Percentiles rank a stretch among this genome's conserved stretches.
Evolutionary conservation across 2,113 vertebrate species (phyloP).

Genomic region (Coreoperca whiteheadi): DNA sequence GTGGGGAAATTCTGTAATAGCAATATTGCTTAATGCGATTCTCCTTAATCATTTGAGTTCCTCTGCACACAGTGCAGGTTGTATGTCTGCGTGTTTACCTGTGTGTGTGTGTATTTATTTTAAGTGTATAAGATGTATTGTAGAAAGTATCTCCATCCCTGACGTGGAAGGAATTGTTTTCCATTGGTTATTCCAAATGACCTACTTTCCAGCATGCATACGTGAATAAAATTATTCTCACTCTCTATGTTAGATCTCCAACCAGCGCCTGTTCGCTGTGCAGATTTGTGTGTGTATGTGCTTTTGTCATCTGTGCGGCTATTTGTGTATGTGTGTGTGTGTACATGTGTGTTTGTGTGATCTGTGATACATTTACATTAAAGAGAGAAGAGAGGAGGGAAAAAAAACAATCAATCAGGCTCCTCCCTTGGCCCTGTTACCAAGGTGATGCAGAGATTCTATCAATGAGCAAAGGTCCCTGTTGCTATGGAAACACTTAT

Average conservation of each 20-base stretch:
- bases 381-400: conserved; percentile 20
- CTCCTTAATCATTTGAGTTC: conserved; percentile 13
- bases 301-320: neutral
- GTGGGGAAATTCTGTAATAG: conserved; percentile 42
- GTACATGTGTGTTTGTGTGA: neutral
- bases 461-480: conserved; percentile 90
- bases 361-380: conserved; percentile 56
- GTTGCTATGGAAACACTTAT: conserved; percentile 92
- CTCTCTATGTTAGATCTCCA: conserved; percentile 56
- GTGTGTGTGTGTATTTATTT: neutral
- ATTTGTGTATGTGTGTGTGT: neutral
- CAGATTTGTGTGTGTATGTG: conserved; percentile 17
- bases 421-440: conserved; percentile 79
- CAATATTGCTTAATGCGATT: conserved; percentile 34
- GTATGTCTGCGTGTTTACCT: conserved; percentile 12
- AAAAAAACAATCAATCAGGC: conserved; percentile 78
- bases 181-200: conserved; percentile 53
- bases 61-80: conserved; percentile 9
- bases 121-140: neutral
- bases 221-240: conserved; percentile 46
- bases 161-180: conserved; percentile 16
- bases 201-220: conserved; percentile 68
- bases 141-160: conserved; percentile 14
- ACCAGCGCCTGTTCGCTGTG: conserved; percentile 26
- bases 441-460: conserved; percentile 85